Conservation (phyloP, 2,888 invertebrate species). For the Mongoloraphidia duomilia region DNA sequence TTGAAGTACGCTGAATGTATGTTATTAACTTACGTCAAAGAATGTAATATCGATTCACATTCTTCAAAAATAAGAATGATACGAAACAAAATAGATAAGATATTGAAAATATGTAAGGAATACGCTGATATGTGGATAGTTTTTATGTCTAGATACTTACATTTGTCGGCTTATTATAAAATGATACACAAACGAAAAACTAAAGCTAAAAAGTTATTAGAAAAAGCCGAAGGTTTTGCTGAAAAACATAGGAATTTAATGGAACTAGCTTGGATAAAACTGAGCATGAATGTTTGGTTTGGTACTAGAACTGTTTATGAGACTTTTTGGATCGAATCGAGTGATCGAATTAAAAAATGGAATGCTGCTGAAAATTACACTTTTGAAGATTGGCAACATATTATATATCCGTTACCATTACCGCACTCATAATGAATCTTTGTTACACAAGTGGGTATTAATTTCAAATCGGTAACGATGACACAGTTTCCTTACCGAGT, state of each 20-base stretch:
- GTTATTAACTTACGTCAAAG: slow-evolving; percentile 12
- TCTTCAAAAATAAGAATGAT: slow-evolving; percentile 5
- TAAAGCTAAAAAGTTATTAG: slow-evolving; percentile 10
- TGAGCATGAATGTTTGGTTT: slow-evolving; percentile 17
- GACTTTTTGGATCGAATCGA: slow-evolving; percentile 10
- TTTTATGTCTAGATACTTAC: slow-evolving; percentile 16
- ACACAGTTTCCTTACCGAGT: too few relatives aligned
- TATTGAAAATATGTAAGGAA: slow-evolving; percentile 11
- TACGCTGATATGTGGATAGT: slow-evolving; percentile 15
- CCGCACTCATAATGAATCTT: too few relatives aligned
- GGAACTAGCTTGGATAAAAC: slow-evolving; percentile 16
- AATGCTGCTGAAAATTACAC: slow-evolving; percentile 14
- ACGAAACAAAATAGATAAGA: slow-evolving; percentile 7
- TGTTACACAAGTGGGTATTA: too few relatives aligned
- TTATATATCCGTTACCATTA: slow-evolving; percentile 18
- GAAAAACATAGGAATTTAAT: slow-evolving; percentile 15
- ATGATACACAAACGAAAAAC: slow-evolving; percentile 10
- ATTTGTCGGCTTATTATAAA: slow-evolving; percentile 16
- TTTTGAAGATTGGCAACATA: slow-evolving; percentile 17
- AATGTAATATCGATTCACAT: slow-evolving; percentile 10
- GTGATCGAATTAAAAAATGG: slow-evolving; percentile 9
- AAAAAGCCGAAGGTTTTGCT: slow-evolving; percentile 12
- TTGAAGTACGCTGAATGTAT: slow-evolving; percentile 16
- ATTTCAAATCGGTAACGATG: too few relatives aligned
- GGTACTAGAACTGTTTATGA: slow-evolving; percentile 8